Percentiles rank a stretch among this genome's conserved stretches.
Conservation (phyloP, 2,888 invertebrate species). For the Napeogenes sylphis region DNA sequence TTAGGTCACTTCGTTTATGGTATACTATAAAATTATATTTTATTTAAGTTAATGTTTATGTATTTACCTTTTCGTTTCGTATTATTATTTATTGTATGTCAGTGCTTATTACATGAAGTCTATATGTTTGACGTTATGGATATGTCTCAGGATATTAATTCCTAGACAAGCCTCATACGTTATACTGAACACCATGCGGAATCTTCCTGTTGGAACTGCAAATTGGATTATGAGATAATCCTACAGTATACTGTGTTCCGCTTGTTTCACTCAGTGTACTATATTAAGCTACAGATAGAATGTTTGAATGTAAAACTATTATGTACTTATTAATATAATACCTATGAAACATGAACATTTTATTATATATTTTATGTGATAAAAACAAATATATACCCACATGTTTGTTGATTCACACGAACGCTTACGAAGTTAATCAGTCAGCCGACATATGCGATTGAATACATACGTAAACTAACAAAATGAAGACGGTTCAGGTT, state of each 20-base stretch:
- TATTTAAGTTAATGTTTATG: too few relatives aligned
- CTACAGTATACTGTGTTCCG: not conserved
- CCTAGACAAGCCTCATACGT: not conserved
- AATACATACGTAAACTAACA: conserved; percentile 41
- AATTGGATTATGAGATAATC: conserved; percentile 6
- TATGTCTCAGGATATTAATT: not conserved
- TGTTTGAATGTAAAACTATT: too few relatives aligned
- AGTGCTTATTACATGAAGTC: too few relatives aligned
- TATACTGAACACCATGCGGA: not conserved
- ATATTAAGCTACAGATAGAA: not conserved
- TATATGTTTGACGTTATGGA: too few relatives aligned
- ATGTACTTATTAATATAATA: not conserved
- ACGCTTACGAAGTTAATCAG: conserved; percentile 38
- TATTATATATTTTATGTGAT: not conserved
- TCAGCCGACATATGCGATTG: conserved; percentile 45
- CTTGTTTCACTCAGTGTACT: not conserved
- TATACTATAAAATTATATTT: too few relatives aligned
- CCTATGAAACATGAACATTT: too few relatives aligned
- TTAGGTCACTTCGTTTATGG: too few relatives aligned
- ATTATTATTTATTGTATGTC: too few relatives aligned
- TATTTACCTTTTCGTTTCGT: too few relatives aligned
- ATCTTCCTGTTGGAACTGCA: conserved; percentile 4
- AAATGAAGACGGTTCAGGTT: conserved; percentile 57
- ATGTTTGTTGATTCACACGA: conserved; percentile 6
- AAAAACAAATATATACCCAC: not conserved